Conservation (phyloP, 2,113 vertebrate species). For the Sakesphorus luctuosus region DNA sequence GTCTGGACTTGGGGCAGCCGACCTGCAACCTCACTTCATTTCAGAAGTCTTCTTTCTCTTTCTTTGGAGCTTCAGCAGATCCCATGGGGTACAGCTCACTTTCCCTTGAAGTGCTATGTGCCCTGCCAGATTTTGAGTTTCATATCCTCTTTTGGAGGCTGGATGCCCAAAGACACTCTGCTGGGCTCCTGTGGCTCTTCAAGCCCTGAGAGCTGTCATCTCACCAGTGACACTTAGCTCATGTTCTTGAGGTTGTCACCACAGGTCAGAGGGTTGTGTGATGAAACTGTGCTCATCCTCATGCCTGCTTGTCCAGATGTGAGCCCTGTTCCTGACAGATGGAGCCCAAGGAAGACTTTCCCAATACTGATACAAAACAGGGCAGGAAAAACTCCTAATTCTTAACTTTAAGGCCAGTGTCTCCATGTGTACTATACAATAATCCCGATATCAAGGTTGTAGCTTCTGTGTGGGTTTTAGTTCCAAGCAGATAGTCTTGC, state of each 20-base stretch:
- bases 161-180: not conserved
- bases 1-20: not conserved
- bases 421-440: not conserved
- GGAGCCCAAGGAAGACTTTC: not conserved
- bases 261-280: not conserved
- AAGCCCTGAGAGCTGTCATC: not conserved
- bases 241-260: not conserved
- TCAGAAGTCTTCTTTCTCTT: not conserved
- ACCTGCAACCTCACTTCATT: not conserved
- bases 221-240: not conserved
- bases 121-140: not conserved
- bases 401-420: not conserved
- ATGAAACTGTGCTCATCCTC: not conserved
- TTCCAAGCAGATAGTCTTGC: not conserved
- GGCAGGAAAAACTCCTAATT: not conserved
- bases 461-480: not conserved
- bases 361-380: not conserved
- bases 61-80: not conserved
- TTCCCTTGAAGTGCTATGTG: accelerated
- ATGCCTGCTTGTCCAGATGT: not conserved
- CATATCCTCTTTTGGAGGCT: not conserved
- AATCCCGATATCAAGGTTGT: not conserved
- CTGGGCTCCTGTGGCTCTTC: not conserved
- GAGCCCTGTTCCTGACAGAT: not conserved
- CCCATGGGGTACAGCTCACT: not conserved